A percentile compares a stretch with the other conserved stretches of the same genome.
Evolutionary conservation across 2,797 vertebrate species (phyloP).

Genomic region (Meda fulgida): DNA sequence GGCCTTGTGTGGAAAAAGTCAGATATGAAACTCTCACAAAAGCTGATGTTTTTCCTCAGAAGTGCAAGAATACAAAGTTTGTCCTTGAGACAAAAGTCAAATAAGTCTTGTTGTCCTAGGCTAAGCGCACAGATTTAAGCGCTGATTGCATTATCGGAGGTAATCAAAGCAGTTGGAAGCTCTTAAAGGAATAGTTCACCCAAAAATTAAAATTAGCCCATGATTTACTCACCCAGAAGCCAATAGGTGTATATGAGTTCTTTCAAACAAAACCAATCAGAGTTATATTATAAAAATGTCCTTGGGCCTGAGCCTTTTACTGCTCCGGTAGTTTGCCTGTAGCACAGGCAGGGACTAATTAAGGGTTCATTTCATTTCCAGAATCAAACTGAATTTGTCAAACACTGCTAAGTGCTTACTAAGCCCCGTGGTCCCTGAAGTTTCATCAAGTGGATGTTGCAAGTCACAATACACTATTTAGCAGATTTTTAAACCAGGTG

Average conservation of each 20-base stretch:
- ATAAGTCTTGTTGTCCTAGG: not conserved
- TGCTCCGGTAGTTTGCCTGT: not conserved
- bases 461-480: constrained; percentile 21
- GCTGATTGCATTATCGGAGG: constrained; percentile 21
- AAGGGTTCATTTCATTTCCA: constrained; percentile 25
- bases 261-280: too few species aligned
- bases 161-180: constrained; percentile 1
- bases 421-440: not conserved
- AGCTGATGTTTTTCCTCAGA: constrained; percentile 11
- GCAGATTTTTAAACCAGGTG: constrained; percentile 8
- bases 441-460: not conserved
- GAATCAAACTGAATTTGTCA: constrained; percentile 19
- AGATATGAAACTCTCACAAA: constrained; percentile 18
- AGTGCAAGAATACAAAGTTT: not conserved
- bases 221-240: too few species aligned
- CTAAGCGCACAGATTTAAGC: not conserved
- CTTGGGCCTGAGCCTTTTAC: not conserved
- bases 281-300: not conserved
- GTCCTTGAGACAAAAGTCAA: constrained; percentile 25
- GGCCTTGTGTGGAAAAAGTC: constrained; percentile 16
- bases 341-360: not conserved
- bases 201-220: too few species aligned
- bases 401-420: not conserved
- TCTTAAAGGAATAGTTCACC: too few species aligned
- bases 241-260: too few species aligned